These are phyloP conservation scores for Lipotes vexillifer DNA, from an alignment of 2,113 vertebrate genomes.

Conservation along the genomic window DNA sequence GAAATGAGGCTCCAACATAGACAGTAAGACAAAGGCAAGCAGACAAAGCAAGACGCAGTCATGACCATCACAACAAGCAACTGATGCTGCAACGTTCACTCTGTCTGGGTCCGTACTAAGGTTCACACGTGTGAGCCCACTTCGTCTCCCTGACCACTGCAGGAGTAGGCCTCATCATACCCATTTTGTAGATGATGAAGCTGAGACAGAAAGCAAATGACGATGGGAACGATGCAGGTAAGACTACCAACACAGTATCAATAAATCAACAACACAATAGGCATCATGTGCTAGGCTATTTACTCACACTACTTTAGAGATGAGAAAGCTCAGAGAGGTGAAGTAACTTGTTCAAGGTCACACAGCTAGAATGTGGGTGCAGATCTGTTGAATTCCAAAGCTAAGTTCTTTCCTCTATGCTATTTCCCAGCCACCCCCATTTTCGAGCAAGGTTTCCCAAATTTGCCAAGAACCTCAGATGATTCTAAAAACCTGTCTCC, in stretches of 20 bases:
- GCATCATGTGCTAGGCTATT: background rate
- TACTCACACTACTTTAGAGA: background rate
- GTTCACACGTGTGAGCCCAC: accelerated
- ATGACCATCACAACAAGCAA: accelerated
- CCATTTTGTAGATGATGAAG: background rate
- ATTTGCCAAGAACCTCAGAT: background rate
- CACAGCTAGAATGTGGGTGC: background rate
- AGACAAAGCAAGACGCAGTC: accelerated
- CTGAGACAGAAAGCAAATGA: background rate
- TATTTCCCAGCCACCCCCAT: background rate
- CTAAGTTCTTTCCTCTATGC: background rate
- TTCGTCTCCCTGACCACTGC: accelerated
- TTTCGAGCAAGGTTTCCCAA: background rate
- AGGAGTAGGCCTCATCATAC: accelerated
- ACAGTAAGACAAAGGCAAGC: background rate
- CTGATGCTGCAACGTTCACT: background rate
- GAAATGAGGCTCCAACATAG: background rate
- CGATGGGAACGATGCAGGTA: accelerated
- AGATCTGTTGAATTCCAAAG: too few relatives aligned
- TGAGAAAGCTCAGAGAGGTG: background rate
- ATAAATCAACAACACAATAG: background rate
- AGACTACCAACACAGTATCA: accelerated
- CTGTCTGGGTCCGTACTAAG: background rate
- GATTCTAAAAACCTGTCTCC: background rate
- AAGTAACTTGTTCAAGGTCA: background rate